Percentiles rank a stretch among this genome's conserved stretches.
Evolutionary conservation across 2,113 vertebrate species (phyloP).

Genomic region (Alouatta palliata): DNA sequence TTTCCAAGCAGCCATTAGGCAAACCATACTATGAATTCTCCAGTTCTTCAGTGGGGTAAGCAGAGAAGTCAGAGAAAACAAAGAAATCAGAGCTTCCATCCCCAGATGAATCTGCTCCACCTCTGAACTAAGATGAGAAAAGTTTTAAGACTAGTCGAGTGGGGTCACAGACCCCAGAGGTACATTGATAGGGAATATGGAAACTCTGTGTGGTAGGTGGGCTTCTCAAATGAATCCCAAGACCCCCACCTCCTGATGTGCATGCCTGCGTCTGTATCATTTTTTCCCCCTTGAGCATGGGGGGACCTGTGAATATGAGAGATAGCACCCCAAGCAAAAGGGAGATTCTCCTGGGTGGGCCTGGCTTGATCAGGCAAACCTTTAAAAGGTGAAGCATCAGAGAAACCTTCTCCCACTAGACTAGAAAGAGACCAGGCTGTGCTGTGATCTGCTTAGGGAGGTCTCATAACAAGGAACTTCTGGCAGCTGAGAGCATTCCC

Average conservation of each 20-base stretch:
- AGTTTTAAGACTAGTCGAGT: neutral
- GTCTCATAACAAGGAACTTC: neutral
- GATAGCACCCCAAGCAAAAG: neutral
- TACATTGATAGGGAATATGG: neutral
- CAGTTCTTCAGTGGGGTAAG: neutral
- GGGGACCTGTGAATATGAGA: neutral
- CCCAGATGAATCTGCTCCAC: neutral
- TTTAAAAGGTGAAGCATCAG: neutral
- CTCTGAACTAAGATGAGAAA: neutral
- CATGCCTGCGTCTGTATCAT: neutral
- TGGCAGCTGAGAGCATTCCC: neutral
- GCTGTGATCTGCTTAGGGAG: rapidly evolving
- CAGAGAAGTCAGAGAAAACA: neutral
- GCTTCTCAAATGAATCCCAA: neutral
- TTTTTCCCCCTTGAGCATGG: neutral
- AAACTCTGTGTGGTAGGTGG: neutral
- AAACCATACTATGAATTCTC: neutral
- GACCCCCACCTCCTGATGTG: neutral
- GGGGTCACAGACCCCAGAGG: neutral
- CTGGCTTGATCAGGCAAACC: no score
- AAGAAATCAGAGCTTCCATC: neutral
- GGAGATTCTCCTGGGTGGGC: neutral
- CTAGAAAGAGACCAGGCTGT: neutral
- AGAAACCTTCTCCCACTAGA: neutral
- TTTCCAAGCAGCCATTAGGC: neutral